These are phyloP conservation scores for Phalacrocorax aristotelis DNA, from an alignment of 2,113 vertebrate genomes.

Conservation along the genomic window DNA sequence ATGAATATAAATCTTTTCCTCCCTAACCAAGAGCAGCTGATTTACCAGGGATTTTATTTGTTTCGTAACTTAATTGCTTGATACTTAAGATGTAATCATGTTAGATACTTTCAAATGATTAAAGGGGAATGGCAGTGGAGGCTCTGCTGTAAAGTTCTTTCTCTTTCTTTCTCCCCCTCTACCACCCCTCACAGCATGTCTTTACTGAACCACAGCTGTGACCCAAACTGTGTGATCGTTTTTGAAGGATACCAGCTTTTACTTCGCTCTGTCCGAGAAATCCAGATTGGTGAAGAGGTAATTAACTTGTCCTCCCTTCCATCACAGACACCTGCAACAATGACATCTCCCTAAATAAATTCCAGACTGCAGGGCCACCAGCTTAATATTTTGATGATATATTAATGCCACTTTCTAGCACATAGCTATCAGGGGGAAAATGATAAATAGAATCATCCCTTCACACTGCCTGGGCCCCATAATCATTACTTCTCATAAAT, in stretches of 20 bases:
- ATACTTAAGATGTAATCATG: background rate
- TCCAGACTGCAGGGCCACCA: conserved; percentile 61
- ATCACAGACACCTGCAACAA: conserved; percentile 56
- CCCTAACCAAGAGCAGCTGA: background rate
- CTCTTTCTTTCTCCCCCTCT: background rate
- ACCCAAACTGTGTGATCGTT: conserved; percentile 92
- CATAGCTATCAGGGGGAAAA: conserved; percentile 48
- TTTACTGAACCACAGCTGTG: conserved; percentile 94
- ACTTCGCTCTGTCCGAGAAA: conserved; percentile 83
- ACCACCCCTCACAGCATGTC: conserved; percentile 82
- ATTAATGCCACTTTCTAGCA: conserved; percentile 56
- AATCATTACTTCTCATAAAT: conserved; percentile 60
- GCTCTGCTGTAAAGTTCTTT: background rate
- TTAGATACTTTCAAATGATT: background rate
- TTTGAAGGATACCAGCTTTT: conserved; percentile 87
- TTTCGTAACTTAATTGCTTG: background rate
- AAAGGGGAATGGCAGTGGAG: background rate
- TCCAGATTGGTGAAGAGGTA: conserved; percentile 89
- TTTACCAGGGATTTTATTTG: conserved; percentile 25
- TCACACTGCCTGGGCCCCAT: conserved; percentile 30
- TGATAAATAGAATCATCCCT: conserved; percentile 53
- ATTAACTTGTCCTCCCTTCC: conserved; percentile 55
- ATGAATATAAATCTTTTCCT: conserved; percentile 2
- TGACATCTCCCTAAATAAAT: conserved; percentile 66
- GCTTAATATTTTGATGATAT: conserved; percentile 71